These are phyloP conservation scores for Melieria crassipennis DNA, from an alignment of 2,888 invertebrate species.

Conservation along the genomic window DNA sequence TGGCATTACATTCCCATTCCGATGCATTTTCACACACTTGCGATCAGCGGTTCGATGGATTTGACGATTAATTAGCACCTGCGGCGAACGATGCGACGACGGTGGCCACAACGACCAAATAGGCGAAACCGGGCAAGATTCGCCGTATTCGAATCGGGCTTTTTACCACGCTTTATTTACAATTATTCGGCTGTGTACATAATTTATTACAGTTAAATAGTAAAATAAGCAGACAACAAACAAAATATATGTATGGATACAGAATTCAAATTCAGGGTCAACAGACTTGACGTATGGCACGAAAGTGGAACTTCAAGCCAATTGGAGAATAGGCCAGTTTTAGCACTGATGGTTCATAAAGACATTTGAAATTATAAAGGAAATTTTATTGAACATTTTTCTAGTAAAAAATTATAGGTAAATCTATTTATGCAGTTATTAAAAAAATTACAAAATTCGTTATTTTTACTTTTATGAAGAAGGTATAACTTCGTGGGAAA, in stretches of 20 bases:
- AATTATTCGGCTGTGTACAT: constrained; percentile 42
- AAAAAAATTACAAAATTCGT: no score
- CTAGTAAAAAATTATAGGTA: neutral
- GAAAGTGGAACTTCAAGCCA: no score
- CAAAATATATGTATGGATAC: neutral
- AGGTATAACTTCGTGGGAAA: no score
- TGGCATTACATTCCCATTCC: no score
- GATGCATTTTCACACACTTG: neutral
- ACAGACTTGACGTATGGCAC: constrained; percentile 23
- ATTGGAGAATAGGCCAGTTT: no score
- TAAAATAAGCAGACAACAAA: neutral
- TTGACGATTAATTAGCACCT: constrained; percentile 50
- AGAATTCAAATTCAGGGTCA: constrained; percentile 48
- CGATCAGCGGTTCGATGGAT: neutral
- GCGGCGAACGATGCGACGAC: neutral
- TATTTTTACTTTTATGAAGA: no score
- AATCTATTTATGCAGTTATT: no score
- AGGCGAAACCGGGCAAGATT: neutral
- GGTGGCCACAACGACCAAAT: neutral
- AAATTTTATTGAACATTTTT: neutral
- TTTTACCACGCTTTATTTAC: constrained; percentile 41
- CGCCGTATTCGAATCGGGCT: neutral
- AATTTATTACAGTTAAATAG: constrained; percentile 27
- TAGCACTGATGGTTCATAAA: no score
- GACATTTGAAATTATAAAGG: neutral